Percentiles rank a stretch among this genome's conserved stretches.
These are phyloP conservation scores for Gulo gulo DNA, from an alignment of 2,113 vertebrate genomes.

Conservation along the genomic window DNA sequence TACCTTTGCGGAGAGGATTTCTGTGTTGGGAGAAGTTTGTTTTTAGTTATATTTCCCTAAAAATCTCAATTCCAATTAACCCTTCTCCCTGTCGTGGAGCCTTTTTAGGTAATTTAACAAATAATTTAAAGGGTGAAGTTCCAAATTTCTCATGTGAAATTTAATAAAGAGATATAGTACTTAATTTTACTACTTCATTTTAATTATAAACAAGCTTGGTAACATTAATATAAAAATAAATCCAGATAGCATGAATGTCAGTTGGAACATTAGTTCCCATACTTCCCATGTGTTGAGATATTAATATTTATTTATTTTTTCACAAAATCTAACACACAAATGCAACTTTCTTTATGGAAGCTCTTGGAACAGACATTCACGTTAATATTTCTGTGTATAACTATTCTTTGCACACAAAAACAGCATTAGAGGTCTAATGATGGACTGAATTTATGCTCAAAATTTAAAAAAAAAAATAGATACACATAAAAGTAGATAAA, in stretches of 20 bases:
- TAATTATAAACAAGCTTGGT: not conserved
- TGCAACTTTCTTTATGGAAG: not conserved
- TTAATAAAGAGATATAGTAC: not conserved
- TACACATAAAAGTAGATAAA: not conserved
- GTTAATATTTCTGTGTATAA: not conserved
- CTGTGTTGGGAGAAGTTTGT: not conserved
- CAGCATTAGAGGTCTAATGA: not conserved
- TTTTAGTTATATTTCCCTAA: slow-evolving; percentile 9
- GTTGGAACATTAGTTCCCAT: not conserved
- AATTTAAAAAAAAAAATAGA: not conserved
- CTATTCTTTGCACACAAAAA: not conserved
- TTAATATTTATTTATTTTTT: not conserved
- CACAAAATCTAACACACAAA: slow-evolving; percentile 11
- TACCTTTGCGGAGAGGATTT: not conserved
- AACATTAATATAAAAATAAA: not conserved
- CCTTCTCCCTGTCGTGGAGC: not conserved
- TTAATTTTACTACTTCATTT: not conserved
- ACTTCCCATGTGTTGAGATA: not conserved
- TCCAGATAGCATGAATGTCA: not conserved
- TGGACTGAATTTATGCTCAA: not conserved
- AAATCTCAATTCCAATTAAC: not conserved
- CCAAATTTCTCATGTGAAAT: slow-evolving; percentile 4
- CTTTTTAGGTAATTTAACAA: not conserved
- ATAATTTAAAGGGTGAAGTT: slow-evolving; percentile 23
- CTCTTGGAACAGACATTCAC: not conserved